Evolutionary conservation across 2,113 vertebrate species (phyloP), one percentile per base, ranked within the genome.

Genomic region (Sander lucioperca): DNA sequence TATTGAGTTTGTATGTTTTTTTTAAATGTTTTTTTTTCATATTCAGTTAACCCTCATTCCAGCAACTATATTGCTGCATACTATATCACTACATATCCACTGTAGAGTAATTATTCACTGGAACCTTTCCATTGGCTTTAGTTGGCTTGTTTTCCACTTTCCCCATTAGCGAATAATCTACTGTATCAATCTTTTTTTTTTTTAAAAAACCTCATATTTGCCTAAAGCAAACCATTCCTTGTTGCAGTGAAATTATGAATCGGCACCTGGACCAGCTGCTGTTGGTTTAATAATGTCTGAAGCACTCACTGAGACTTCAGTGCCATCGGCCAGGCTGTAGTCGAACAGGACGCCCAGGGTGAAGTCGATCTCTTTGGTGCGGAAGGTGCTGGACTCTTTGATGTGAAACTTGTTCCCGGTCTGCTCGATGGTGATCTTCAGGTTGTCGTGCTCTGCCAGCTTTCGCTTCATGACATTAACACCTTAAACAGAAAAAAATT

Each of bases 301-400:
- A n/a, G 21, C 13, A 78, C 96, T 96, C 94, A 99, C 97, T 12
- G 16, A 74, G 82, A 98, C 83, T 59, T 98, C 97, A 1, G 97
- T 98, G 82, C 98, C 97, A 11, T 99, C 97, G 9, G 97, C 96
- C 86, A 98, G 87, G 45, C 77, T 93, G 89, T 97, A 98, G 0
- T 95, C 93, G 80, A 98, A 99, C 8, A 0, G 47, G 39, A 94
- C 94, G 23, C 96, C 96, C 79, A 98, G 94, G 0, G 94, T 97
- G 89, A 98, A 99, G 79, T 94, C 92, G n/a, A 97, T 87, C 0
- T 97, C 97, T 25, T 94, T 88, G 57, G 5, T 96, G 72, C 97
- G 95, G 86, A 98, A 97, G 47, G 74, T 93, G 90, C 98, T 98
- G 61, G 96, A 95, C 92, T 99, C 98, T 67, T 97, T 97, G 86